phyloP scores from a whole-genome alignment of 2,113 vertebrate genomes.

The Forbesichthys papilliferus region DNA sequence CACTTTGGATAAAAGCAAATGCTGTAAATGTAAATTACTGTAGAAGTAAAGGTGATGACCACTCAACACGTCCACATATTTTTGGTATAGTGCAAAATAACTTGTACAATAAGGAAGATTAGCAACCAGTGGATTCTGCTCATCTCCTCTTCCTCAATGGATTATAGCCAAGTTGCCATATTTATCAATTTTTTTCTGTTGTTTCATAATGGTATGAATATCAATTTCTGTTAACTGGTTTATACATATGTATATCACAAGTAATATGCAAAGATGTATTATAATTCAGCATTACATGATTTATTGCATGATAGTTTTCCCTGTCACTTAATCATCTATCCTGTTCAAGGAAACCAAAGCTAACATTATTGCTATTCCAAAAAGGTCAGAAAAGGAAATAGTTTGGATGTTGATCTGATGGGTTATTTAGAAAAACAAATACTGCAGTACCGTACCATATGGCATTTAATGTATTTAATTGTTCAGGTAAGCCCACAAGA shows the following conservation, averaged over 20 bases:
- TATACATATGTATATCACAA: not conserved
- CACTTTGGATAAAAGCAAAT: no score
- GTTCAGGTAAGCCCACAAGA: constrained; percentile 5
- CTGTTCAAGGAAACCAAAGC: not conserved
- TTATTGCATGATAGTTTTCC: no score
- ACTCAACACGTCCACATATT: no score
- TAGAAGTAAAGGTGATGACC: no score
- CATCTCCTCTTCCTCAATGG: constrained; percentile 27
- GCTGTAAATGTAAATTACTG: no score
- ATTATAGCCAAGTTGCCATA: constrained; percentile 21
- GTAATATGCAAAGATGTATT: no score
- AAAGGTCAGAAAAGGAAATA: not conserved
- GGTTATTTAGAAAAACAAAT: constrained; percentile 21
- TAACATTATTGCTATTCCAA: not conserved
- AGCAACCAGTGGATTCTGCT: constrained; percentile 38
- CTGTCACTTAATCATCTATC: no score
- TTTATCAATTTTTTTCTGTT: constrained; percentile 24
- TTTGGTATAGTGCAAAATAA: constrained; percentile 26
- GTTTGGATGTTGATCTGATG: constrained; percentile 8
- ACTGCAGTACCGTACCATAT: constrained; percentile 6
- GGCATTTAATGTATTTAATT: constrained; percentile 9
- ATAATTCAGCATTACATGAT: no score
- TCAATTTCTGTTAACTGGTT: constrained; percentile 9
- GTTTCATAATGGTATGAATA: constrained; percentile 12
- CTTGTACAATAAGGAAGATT: constrained; percentile 40